These are phyloP conservation scores for Apoda limacodes DNA, from an alignment of 2,888 invertebrate species.

Conservation along the genomic window DNA sequence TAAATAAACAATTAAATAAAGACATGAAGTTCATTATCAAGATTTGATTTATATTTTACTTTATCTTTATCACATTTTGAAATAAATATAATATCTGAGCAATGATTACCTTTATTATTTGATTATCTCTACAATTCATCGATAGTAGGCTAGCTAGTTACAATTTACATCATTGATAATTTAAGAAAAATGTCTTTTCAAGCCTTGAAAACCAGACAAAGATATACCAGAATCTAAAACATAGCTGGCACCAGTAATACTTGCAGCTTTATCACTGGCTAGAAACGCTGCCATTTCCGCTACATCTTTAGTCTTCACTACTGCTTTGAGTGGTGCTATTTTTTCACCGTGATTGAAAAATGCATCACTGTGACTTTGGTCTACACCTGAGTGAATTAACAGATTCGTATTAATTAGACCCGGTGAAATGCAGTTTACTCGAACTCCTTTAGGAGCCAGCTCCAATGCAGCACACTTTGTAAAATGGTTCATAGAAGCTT, in stretches of 20 bases:
- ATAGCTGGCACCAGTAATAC: slow-evolving; percentile 3
- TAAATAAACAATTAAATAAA: no score
- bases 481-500: slow-evolving; percentile 72
- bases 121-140: no score
- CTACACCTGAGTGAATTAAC: no score
- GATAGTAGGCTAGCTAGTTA: no score
- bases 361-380: no score
- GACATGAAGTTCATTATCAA: no score
- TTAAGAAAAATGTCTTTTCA: neutral
- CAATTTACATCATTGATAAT: no score
- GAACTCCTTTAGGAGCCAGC: slow-evolving; percentile 1
- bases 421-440: slow-evolving; percentile 1
- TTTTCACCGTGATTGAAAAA: no score
- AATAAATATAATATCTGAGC: no score
- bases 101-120: no score
- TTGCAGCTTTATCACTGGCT: slow-evolving; percentile 3
- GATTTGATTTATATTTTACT: no score
- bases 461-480: slow-evolving; percentile 1
- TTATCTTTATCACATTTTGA: no score
- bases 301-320: slow-evolving; percentile 1
- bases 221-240: slow-evolving; percentile 1
- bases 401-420: slow-evolving; percentile 1
- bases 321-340: neutral
- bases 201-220: neutral
- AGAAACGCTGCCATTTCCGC: slow-evolving; percentile 2